Evolutionary conservation across 2,113 vertebrate genomes (phyloP).

Genomic region (Panurus biarmicus): DNA sequence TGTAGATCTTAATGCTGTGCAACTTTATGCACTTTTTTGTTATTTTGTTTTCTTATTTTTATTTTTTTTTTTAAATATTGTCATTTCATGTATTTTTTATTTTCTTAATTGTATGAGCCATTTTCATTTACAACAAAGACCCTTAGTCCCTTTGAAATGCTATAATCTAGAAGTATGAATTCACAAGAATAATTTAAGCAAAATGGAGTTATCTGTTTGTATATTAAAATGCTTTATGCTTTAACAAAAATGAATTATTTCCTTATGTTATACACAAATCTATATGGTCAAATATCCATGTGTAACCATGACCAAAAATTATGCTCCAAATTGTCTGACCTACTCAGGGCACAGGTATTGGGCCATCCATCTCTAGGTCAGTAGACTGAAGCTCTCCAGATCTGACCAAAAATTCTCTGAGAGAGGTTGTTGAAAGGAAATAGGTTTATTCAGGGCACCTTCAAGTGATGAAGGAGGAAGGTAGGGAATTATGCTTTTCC

Average conservation of each 20-base stretch:
- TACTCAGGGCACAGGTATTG: not conserved
- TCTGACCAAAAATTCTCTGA: not conserved
- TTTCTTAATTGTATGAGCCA: not conserved
- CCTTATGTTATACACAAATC: not conserved
- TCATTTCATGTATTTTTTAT: not conserved
- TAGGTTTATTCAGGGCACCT: not conserved
- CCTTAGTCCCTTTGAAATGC: not conserved
- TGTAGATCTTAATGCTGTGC: not conserved
- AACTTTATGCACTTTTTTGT: not conserved
- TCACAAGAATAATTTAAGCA: not conserved
- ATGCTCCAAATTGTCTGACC: not conserved
- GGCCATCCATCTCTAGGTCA: not conserved
- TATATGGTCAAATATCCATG: not conserved
- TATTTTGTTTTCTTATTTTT: too few species aligned
- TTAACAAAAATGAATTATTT: not conserved
- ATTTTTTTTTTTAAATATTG: not conserved
- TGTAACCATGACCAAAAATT: not conserved
- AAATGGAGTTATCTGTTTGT: not conserved
- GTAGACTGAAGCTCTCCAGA: not conserved
- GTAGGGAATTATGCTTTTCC: not conserved
- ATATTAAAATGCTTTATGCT: not conserved
- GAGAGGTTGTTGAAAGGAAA: not conserved
- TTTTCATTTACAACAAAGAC: not conserved
- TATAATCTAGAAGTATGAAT: not conserved
- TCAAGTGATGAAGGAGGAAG: not conserved